Evolutionary conservation across 2,888 invertebrate species (phyloP), one percentile per base, ranked within the genome.

Genomic region (Cantharis lateralis): DNA sequence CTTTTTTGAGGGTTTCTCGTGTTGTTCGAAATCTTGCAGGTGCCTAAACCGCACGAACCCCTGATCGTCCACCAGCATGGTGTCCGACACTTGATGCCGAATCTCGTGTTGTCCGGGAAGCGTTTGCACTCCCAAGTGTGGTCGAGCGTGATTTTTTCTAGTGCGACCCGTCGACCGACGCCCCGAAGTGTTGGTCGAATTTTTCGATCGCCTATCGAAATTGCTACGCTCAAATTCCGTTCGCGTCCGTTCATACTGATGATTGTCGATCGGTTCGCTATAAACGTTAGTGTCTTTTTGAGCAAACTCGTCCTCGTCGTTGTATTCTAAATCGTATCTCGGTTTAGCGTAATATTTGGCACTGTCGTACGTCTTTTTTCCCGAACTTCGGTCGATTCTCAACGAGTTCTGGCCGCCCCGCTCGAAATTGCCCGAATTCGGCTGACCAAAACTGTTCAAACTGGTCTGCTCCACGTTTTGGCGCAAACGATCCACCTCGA

Each of bases 61-160:
- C 85, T 96, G 95, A 85, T 97, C 96, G 78, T 95, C 95, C n/a
- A 96, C 95, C 80, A 96, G 89, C 95, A 96, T 96, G 82, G 95
- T 92, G 76, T 90, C 87, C 82, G 91, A 90, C 69, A 91, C 90
- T 80, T 91, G 90, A 84, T 91, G 90, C 83, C 89, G 87, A 5
- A 89, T 87, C 83, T 90, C 91, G 83, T 91, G 91, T 48, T 48
- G 48, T 82, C 90, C 85, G 3, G 88, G 92, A 89, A 86, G 89
- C 83, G 89, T 92, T 89, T 85, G 89, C 20, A 91, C 90, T 7
- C 91, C 91, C 79, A 91, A 88, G 76, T 91, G 91, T 0, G 87
- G 87, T 73, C 87, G 83, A 85, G 88, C 89, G 88, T 81, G 87
- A 88, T 89, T 84, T 86, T 90, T 82, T 86, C 90, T 79, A 88